Percentiles rank a stretch among this genome's conserved stretches.
Evolutionary conservation across 2,888 invertebrate genomes (phyloP).

Genomic region (Poecilus cupreus): DNA sequence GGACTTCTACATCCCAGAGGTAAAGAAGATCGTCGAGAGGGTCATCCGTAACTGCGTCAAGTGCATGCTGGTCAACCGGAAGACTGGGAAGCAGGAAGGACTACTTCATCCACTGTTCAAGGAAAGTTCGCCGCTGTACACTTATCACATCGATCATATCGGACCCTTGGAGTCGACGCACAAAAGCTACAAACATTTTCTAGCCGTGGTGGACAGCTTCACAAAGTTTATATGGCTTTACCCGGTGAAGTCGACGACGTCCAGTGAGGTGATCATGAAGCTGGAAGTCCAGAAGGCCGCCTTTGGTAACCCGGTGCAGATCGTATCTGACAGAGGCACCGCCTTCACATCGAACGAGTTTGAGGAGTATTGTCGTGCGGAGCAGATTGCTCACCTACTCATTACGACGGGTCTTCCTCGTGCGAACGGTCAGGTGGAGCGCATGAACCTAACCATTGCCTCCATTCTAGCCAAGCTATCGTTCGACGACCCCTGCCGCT

Average conservation of each 20-base stretch:
- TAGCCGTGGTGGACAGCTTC: conserved; percentile 55
- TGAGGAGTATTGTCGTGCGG: conserved; percentile 49
- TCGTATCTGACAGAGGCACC: conserved; percentile 54
- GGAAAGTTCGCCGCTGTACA: not conserved
- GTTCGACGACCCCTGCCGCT: too few relatives aligned
- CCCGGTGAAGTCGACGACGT: conserved; percentile 58
- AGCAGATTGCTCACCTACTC: conserved; percentile 49
- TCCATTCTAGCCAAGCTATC: too few relatives aligned
- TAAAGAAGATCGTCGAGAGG: conserved; percentile 49
- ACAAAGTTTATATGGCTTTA: conserved; percentile 60
- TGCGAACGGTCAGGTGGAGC: too few relatives aligned
- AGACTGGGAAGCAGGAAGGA: conserved; percentile 44
- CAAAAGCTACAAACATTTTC: conserved; percentile 52
- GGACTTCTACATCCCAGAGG: conserved; percentile 49
- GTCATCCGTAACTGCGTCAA: conserved; percentile 56
- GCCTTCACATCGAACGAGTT: conserved; percentile 56
- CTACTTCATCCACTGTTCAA: not conserved
- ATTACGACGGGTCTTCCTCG: conserved; percentile 56
- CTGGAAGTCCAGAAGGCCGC: conserved; percentile 50
- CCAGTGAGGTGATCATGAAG: conserved; percentile 44
- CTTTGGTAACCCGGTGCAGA: conserved; percentile 59
- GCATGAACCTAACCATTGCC: too few relatives aligned
- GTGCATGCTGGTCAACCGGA: conserved; percentile 57
- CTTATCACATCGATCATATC: conserved; percentile 57
- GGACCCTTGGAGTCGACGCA: conserved; percentile 48